Base-by-base conservation (phyloP, 92 coral and sea anemone genomes). In the Porites rus region DNA sequence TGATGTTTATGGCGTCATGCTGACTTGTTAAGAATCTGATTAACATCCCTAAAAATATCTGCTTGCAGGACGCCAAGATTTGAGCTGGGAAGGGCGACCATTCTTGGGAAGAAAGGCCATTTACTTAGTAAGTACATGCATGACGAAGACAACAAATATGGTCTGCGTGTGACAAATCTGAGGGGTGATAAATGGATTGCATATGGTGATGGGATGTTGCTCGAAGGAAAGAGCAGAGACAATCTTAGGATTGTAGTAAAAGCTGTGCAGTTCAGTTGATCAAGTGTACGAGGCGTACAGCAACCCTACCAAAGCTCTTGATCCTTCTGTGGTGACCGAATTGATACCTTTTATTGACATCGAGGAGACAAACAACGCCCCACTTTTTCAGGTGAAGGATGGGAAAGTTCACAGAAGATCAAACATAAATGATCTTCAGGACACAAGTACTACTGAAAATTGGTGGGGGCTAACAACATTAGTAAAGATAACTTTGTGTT, bases 121-220 rank as follows among this genome's bases (percentile, higher is more conserved):
- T 71, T 86, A 11, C 92, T 91, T 7, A 58, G 94, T 67, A 91
- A 86, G 76, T 88, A 58, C 65, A 93, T 93, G 96, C 96, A 93
- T 53, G 96, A 93, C 54, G 94, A 93, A 78, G 96, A 93, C 46
- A 73, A 59, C 88, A 86, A 65, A 73, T 89, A 22, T 69, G 96
- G 96, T n/a, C 77, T 93, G 14, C 94, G 94, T 68, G 94, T 93
- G 7, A 82, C 91, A 18, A 93, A 93, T 74, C 43, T 11, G 5
- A 58, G 80, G 17, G 91, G 96, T 3, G 91, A 93, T 59, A 93
- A 85, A 65, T 93, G 94, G 96, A 74, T 86, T 51, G 90, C 94
- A 4, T 91, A 91, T 84, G 96, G 96, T 6, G 96, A 91, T 38
- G 94, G 94, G 14, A 78, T 76, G 90, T 68, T 90, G 22, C 54